phyloP scores from a whole-genome alignment of 1,140 invertebrate genomes.

The Cydia amplana region DNA sequence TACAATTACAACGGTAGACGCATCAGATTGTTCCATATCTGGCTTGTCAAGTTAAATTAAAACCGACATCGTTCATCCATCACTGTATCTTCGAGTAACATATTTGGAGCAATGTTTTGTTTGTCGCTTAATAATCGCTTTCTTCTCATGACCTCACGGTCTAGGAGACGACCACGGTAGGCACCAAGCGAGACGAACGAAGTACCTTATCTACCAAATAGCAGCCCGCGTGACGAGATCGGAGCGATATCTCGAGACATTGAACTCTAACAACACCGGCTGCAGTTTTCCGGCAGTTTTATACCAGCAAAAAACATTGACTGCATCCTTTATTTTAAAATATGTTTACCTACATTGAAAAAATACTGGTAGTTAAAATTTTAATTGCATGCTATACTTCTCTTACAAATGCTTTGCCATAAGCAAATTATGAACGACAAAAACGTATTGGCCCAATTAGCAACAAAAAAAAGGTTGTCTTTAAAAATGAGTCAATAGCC shows the following conservation, averaged over 20 bases:
- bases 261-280: conserved; percentile 39
- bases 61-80: background rate
- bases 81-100: background rate
- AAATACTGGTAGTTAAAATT: too few relatives aligned
- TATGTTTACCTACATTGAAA: too few relatives aligned
- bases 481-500: background rate
- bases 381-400: too few relatives aligned
- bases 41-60: background rate
- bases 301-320: conserved; percentile 15
- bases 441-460: background rate
- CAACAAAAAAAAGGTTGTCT: background rate
- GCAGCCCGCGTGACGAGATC: conserved; percentile 43
- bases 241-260: conserved; percentile 42
- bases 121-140: conserved; percentile 4
- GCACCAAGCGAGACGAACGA: conserved; percentile 37
- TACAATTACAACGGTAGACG: background rate
- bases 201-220: conserved; percentile 31
- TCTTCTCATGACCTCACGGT: conserved; percentile 13
- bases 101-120: background rate
- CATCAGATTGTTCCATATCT: background rate
- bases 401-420: too few relatives aligned
- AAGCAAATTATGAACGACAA: background rate
- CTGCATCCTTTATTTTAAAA: conserved; percentile 10
- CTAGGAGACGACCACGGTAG: conserved; percentile 20
- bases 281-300: conserved; percentile 33